A percentile compares a stretch with the other conserved stretches of the same genome.
These are phyloP conservation scores for Danaus chrysippus DNA, from an alignment of 2,888 invertebrate genomes.

Conservation along the genomic window DNA sequence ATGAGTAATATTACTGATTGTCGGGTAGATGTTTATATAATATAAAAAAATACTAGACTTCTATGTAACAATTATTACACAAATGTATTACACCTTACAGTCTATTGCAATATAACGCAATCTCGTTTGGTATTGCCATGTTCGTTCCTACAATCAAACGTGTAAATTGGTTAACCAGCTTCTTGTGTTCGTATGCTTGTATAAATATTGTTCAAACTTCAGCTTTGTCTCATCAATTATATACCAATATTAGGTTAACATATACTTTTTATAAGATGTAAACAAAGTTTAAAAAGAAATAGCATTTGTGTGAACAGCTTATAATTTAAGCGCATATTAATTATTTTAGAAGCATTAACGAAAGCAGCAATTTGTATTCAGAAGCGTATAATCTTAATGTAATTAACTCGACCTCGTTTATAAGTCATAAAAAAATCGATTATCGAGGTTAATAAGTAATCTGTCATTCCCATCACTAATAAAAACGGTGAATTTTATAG, in stretches of 20 bases:
- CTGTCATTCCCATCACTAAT: background rate
- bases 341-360: background rate
- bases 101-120: background rate
- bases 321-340: background rate
- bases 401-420: background rate
- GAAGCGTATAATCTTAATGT: background rate
- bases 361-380: background rate
- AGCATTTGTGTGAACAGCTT: background rate
- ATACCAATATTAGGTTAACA: too few relatives aligned
- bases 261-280: too few relatives aligned
- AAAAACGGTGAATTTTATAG: too few relatives aligned
- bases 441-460: background rate
- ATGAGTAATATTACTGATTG: too few relatives aligned
- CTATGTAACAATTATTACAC: background rate
- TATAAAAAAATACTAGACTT: too few relatives aligned
- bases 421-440: conserved; percentile 1
- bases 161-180: conserved; percentile 2
- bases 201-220: background rate
- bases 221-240: background rate
- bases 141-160: background rate
- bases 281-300: too few relatives aligned
- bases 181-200: background rate
- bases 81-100: background rate
- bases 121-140: background rate
- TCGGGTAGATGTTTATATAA: too few relatives aligned